A percentile compares a stretch with the other conserved stretches of the same genome.
Evolutionary conservation across 1,140 invertebrate species (phyloP).

Genomic region (Lamellibrachia luymesi): DNA sequence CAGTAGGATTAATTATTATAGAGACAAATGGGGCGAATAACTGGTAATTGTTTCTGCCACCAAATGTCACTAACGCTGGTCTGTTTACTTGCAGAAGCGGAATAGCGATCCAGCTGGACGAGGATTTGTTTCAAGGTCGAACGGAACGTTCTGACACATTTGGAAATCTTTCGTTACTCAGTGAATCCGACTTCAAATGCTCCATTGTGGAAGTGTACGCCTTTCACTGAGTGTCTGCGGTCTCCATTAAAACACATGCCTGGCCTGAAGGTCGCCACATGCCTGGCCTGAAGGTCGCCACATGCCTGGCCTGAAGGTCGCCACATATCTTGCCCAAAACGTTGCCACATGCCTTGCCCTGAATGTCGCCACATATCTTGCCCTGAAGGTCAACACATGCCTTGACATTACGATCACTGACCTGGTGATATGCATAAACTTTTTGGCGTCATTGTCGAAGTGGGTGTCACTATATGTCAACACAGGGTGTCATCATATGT

Average conservation of each 20-base stretch:
- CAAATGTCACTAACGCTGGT: not conserved
- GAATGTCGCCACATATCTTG: too few relatives aligned
- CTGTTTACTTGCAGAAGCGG: constrained; percentile 6
- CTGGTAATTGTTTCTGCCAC: not conserved
- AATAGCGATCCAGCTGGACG: constrained; percentile 9
- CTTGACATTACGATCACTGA: not conserved
- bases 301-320: not conserved
- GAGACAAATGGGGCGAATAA: not conserved
- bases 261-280: too few relatives aligned
- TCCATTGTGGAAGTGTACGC: constrained; percentile 1
- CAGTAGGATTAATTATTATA: not conserved
- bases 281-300: not conserved
- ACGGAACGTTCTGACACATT: constrained; percentile 7
- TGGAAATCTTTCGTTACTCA: constrained; percentile 6
- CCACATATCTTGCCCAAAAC: not conserved
- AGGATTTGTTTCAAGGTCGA: not conserved
- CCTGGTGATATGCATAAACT: not conserved
- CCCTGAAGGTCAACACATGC: not conserved
- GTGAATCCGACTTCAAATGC: constrained; percentile 4
- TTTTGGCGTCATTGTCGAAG: not conserved
- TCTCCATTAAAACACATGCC: not conserved
- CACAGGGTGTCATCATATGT: not conserved
- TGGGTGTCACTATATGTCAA: not conserved
- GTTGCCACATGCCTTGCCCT: not conserved
- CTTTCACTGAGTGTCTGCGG: not conserved